These are phyloP conservation scores for Dexiosoma caninum DNA, from an alignment of 2,888 invertebrate genomes.

Conservation along the genomic window DNA sequence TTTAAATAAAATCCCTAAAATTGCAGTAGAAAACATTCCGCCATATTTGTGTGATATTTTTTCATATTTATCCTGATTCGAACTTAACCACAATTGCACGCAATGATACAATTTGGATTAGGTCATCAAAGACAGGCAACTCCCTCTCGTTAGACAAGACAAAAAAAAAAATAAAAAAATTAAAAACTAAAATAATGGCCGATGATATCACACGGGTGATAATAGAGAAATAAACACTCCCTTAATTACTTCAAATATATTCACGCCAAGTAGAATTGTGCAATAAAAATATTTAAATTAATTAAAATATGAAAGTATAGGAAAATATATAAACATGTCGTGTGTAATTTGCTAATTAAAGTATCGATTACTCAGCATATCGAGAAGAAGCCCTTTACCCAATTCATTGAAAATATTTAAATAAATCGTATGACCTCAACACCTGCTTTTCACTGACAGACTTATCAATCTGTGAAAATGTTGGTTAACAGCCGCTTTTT, in stretches of 20 bases:
- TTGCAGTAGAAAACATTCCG: no score
- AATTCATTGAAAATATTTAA: neutral
- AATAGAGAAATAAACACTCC: conserved; percentile 14
- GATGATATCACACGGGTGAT: conserved; percentile 13
- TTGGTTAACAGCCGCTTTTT: conserved; percentile 20
- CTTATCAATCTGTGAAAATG: neutral
- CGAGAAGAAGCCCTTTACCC: conserved; percentile 17
- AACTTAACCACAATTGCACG: neutral
- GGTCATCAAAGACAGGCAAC: conserved; percentile 13
- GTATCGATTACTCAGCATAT: conserved; percentile 28
- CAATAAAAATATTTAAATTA: conserved; percentile 10
- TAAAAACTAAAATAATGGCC: no score
- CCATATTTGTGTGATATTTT: no score
- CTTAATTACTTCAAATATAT: neutral
- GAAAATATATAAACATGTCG: no score
- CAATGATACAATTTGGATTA: conserved; percentile 23
- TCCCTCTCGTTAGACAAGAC: neutral
- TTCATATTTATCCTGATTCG: no score
- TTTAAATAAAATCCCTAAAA: neutral
- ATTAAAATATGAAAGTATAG: neutral
- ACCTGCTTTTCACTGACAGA: conserved; percentile 8
- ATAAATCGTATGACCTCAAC: conserved; percentile 26
- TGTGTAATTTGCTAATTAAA: neutral
- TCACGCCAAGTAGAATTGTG: neutral
- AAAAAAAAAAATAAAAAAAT: neutral